Evolutionary conservation across 2,113 vertebrate genomes (phyloP).

Genomic region (Cairina moschata): DNA sequence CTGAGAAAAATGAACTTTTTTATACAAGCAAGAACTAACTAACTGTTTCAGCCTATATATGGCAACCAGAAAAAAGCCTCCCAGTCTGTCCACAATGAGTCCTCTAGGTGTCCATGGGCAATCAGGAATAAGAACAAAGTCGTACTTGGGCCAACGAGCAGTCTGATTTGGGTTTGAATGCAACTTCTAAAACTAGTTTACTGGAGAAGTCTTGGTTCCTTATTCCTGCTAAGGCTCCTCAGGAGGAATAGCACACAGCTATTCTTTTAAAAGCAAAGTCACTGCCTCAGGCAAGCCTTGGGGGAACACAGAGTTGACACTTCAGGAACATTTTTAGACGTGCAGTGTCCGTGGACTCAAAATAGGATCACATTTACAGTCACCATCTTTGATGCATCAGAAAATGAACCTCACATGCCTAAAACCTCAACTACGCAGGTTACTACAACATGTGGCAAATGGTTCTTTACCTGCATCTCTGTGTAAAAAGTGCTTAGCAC

Average conservation of each 20-base stretch:
- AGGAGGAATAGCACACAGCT: not conserved
- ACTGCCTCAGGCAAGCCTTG: not conserved
- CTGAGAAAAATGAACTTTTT: not conserved
- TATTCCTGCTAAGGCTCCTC: not conserved
- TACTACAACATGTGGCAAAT: not conserved
- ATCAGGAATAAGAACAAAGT: not conserved
- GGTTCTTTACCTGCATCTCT: not conserved
- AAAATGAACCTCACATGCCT: rapidly evolving
- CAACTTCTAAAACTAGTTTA: not conserved
- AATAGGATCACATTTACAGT: not conserved
- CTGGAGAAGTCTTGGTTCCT: not conserved
- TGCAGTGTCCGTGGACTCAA: not conserved
- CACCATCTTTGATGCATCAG: not conserved
- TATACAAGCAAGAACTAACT: not conserved
- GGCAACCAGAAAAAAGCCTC: not conserved
- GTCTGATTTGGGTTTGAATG: not conserved
- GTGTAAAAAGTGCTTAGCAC: not conserved
- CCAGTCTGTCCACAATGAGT: not conserved
- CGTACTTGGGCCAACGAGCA: not conserved
- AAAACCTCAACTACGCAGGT: not conserved
- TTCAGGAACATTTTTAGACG: not conserved
- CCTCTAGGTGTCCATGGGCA: not conserved
- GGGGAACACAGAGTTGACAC: not conserved
- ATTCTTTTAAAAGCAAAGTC: not conserved
- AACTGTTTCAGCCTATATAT: not conserved